These are phyloP conservation scores for Pseudocheirus occidentalis DNA, from an alignment of 2,797 vertebrate genomes.

Conservation along the genomic window DNA sequence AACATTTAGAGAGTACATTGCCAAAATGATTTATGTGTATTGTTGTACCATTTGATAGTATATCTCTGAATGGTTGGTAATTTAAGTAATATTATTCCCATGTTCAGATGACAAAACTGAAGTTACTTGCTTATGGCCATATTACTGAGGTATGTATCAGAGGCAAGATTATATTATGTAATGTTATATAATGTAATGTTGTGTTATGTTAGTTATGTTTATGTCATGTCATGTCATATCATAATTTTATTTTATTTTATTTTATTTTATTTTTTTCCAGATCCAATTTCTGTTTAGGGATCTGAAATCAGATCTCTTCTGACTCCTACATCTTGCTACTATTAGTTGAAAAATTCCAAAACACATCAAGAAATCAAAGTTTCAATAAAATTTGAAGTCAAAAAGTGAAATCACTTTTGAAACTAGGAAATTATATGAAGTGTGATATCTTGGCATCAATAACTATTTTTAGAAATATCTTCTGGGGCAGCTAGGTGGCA, in stretches of 20 bases:
- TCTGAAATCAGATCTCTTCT: neutral
- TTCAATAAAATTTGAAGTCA: neutral
- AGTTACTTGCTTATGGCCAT: neutral
- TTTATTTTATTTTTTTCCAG: neutral
- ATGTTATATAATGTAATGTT: no score
- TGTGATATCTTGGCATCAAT: neutral
- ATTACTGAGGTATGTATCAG: neutral
- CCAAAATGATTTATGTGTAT: neutral
- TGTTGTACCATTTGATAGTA: constrained; percentile 8
- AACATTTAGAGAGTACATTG: neutral
- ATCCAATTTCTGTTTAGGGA: neutral
- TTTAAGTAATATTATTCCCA: neutral
- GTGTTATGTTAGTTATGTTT: no score
- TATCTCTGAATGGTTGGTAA: neutral
- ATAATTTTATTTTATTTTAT: neutral
- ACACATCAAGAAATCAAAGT: neutral
- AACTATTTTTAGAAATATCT: neutral
- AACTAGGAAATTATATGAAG: constrained; percentile 24
- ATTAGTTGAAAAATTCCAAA: constrained; percentile 52
- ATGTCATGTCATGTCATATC: no score
- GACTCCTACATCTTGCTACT: neutral
- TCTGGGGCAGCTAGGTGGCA: neutral
- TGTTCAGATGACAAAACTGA: neutral
- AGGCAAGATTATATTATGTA: neutral
- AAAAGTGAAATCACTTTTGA: constrained; percentile 46